Conservation (phyloP, 2,113 vertebrate species). For the Psettodes erumei region DNA sequence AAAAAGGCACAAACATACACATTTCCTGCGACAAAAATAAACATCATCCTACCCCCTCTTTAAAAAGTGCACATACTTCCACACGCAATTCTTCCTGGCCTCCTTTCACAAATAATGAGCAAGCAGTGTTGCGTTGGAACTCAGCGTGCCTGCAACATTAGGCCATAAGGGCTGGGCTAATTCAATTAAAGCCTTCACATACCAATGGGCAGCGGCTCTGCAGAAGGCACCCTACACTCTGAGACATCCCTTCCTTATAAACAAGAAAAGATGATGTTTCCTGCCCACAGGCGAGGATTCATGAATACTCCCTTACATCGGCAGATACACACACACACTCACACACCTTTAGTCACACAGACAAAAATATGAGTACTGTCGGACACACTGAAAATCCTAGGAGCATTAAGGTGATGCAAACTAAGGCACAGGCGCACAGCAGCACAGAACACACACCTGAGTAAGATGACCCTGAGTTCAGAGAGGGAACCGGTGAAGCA, state of each 20-base stretch:
- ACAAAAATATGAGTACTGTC: constrained; percentile 5
- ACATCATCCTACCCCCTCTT: not conserved
- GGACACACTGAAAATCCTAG: not conserved
- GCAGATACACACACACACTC: not conserved
- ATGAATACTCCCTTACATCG: constrained; percentile 13
- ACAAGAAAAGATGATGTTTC: constrained; percentile 48
- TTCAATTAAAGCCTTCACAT: constrained; percentile 73
- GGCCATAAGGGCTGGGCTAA: constrained; percentile 62
- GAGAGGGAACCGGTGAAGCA: constrained; percentile 20
- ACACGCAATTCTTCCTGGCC: constrained; percentile 39
- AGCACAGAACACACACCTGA: constrained; percentile 49
- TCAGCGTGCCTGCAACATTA: constrained; percentile 53
- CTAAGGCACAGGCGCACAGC: not conserved
- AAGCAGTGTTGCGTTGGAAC: constrained; percentile 35
- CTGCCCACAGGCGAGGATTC: constrained; percentile 34
- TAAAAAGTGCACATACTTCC: not conserved
- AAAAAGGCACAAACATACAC: not conserved
- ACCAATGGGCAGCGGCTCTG: constrained; percentile 52
- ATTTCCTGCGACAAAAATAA: constrained; percentile 11
- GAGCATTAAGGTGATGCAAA: constrained; percentile 4
- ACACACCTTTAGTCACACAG: constrained; percentile 20
- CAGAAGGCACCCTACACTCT: constrained; percentile 36
- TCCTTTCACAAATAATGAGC: constrained; percentile 55
- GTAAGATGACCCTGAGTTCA: constrained; percentile 27
- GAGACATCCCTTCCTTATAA: constrained; percentile 48